Conservation (phyloP, 2,888 invertebrate genomes). For the Fragum fragum region DNA sequence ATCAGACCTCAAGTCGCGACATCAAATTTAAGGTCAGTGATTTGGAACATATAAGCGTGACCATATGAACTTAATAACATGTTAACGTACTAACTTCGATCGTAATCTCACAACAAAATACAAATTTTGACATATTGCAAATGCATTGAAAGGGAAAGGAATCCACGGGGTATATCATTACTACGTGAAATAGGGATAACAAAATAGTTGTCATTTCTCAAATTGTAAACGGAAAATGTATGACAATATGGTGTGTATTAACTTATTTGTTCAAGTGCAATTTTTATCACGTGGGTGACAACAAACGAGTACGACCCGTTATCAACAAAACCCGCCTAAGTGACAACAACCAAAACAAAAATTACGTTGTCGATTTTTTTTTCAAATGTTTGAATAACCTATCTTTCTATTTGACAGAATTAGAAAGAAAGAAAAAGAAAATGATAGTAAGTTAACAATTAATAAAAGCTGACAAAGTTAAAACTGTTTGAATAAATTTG, state of each 20-base stretch:
- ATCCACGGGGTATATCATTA: constrained; percentile 8
- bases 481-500: too few species aligned
- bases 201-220: constrained; percentile 9
- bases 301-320: too few species aligned
- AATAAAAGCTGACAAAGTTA: too few species aligned
- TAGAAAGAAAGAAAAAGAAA: too few species aligned
- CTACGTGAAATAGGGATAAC: constrained; percentile 3
- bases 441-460: too few species aligned
- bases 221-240: neutral
- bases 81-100: constrained; percentile 18
- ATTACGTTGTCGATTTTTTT: too few species aligned
- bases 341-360: too few species aligned
- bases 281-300: neutral
- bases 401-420: too few species aligned
- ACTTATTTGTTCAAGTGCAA: neutral
- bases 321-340: too few species aligned
- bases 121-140: constrained; percentile 24
- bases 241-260: neutral
- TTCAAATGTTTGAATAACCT: too few species aligned
- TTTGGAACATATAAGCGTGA: constrained; percentile 21
- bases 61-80: constrained; percentile 32
- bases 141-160: constrained; percentile 28
- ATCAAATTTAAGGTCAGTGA: neutral
- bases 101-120: constrained; percentile 10
- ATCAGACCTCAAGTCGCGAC: constrained; percentile 29